These are phyloP conservation scores for Heterodera schachtii DNA, from an alignment of 1,140 invertebrate species.

Conservation along the genomic window DNA sequence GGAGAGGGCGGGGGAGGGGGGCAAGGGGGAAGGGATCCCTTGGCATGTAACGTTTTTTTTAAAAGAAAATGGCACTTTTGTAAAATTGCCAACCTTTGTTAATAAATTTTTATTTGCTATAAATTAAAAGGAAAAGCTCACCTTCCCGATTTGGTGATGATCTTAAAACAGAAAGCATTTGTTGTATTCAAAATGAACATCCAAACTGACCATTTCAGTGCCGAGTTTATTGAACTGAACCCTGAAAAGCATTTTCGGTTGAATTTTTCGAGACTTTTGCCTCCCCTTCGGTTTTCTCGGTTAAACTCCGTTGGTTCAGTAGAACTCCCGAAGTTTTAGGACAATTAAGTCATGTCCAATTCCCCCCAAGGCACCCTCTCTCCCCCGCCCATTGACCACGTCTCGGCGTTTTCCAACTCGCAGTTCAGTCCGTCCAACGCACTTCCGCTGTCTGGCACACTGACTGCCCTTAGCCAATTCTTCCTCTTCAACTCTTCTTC, in stretches of 20 bases:
- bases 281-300: no score
- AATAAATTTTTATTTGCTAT: background rate
- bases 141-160: constrained; percentile 32
- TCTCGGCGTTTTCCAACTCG: constrained; percentile 25
- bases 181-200: background rate
- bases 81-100: no score
- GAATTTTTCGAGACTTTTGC: background rate
- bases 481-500: background rate
- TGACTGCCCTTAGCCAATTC: background rate
- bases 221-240: constrained; percentile 14
- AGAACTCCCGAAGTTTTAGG: no score
- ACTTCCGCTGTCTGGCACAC: background rate
- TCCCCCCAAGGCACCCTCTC: background rate
- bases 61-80: no score
- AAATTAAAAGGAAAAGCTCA: background rate
- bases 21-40: no score
- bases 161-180: constrained; percentile 14
- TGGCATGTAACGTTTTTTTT: no score
- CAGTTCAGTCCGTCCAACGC: constrained; percentile 17
- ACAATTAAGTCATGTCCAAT: no score
- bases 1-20: no score
- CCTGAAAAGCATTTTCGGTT: constrained; percentile 13
- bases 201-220: constrained; percentile 26
- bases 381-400: constrained; percentile 1
- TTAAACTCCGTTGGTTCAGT: no score